These are phyloP conservation scores for Hippolais icterina DNA, from an alignment of 2,113 vertebrate genomes.

Conservation along the genomic window DNA sequence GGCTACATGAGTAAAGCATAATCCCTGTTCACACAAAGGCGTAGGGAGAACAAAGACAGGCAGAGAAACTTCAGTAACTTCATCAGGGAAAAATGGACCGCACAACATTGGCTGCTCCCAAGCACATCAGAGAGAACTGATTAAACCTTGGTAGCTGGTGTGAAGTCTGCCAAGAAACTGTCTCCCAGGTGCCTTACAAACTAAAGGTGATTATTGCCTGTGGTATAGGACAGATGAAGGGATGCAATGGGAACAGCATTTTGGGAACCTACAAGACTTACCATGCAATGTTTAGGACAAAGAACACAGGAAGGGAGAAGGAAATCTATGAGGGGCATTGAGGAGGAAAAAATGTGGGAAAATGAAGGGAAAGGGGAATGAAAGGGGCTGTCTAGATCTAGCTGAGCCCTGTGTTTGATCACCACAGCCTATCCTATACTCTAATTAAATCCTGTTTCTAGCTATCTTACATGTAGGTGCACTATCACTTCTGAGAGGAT, in stretches of 20 bases:
- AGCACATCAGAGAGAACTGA: background rate
- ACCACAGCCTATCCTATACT: background rate
- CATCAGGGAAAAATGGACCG: background rate
- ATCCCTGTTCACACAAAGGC: background rate
- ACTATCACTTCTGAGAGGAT: background rate
- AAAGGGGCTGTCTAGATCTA: background rate
- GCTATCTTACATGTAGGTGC: rapidly evolving
- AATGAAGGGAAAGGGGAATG: background rate
- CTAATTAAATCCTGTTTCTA: background rate
- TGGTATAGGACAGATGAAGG: background rate
- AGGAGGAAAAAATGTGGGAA: background rate
- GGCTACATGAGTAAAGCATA: background rate
- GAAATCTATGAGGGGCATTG: background rate
- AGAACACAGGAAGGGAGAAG: background rate
- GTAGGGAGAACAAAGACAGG: background rate
- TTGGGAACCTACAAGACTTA: background rate
- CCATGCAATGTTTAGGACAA: background rate
- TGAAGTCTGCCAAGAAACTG: background rate
- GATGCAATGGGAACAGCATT: background rate
- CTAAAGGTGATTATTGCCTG: background rate
- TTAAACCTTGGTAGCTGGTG: background rate
- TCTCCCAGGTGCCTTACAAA: background rate
- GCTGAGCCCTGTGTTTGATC: background rate
- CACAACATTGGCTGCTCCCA: background rate
- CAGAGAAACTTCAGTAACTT: background rate